phyloP scores from a whole-genome alignment of 2,888 invertebrate species.

The Elysia crispata region DNA sequence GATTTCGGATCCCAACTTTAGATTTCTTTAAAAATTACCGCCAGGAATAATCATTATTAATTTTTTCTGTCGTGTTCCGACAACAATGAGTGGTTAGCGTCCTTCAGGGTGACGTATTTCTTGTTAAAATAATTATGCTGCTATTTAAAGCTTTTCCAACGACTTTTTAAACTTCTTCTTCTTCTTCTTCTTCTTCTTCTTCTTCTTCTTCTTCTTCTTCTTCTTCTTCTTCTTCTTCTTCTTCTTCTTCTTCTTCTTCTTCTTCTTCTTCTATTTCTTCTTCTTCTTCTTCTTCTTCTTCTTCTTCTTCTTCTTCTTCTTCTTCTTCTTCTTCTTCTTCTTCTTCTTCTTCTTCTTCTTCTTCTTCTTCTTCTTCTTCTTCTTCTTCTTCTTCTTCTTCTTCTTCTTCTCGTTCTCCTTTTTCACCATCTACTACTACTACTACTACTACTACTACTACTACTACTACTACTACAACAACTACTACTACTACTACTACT shows the following conservation, averaged over 20 bases:
- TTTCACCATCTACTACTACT: not conserved
- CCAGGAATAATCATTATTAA: no score
- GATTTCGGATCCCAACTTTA: no score
- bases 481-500: slow-evolving; percentile 3
- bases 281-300: slow-evolving; percentile 5
- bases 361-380: slow-evolving; percentile 9
- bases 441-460: no score
- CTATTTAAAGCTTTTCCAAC: slow-evolving; percentile 31
- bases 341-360: slow-evolving; percentile 11
- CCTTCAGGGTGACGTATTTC: no score
- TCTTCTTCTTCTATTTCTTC: not conserved
- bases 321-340: slow-evolving; percentile 18
- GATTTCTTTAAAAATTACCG: no score
- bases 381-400: slow-evolving; percentile 16
- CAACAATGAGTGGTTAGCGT: no score
- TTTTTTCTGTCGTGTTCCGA: no score
- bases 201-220: not conserved
- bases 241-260: not conserved
- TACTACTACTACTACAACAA: not conserved
- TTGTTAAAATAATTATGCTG: no score
- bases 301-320: slow-evolving; percentile 25
- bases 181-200: no score
- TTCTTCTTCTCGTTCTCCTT: not conserved
- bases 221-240: slow-evolving; percentile 10
- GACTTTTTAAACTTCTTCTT: no score